These are phyloP conservation scores for Pocillopora damicornis DNA, from an alignment of 64 coral and sea anemone species.

Conservation along the genomic window DNA sequence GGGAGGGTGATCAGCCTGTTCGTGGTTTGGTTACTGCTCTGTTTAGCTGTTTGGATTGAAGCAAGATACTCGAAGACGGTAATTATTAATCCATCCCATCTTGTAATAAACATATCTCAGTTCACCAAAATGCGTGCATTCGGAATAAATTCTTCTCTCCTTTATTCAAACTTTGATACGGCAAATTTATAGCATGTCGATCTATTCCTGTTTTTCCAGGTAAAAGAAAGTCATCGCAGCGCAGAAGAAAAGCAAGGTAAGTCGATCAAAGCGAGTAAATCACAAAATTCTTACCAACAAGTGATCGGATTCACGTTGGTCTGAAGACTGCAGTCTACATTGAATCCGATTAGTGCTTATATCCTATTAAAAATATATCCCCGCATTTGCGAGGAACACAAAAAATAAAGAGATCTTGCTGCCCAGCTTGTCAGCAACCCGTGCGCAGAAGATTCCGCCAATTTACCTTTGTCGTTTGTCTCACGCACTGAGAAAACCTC, in stretches of 20 bases:
- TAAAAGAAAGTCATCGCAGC: neutral
- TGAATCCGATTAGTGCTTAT: constrained; percentile 8
- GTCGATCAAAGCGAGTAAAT: neutral
- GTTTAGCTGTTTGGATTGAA: neutral
- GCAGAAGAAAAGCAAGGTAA: constrained; percentile 32
- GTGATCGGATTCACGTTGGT: constrained; percentile 9
- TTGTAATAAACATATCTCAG: neutral
- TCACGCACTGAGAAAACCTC: neutral
- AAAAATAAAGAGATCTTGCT: neutral
- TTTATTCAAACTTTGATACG: neutral
- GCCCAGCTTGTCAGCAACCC: neutral
- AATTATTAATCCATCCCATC: neutral
- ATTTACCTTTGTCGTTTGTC: neutral
- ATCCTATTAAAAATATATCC: constrained; percentile 1
- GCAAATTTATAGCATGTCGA: neutral
- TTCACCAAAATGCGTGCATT: neutral
- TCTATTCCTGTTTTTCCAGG: neutral
- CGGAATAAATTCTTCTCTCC: neutral
- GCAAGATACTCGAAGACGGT: constrained; percentile 5
- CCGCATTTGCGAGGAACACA: neutral
- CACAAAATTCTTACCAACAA: neutral
- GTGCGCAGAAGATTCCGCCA: no score
- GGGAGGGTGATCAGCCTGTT: neutral
- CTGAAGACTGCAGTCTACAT: neutral
- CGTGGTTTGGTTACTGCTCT: neutral